phyloP scores from a whole-genome alignment of 2,888 invertebrate genomes.

The Buathra laborator region DNA sequence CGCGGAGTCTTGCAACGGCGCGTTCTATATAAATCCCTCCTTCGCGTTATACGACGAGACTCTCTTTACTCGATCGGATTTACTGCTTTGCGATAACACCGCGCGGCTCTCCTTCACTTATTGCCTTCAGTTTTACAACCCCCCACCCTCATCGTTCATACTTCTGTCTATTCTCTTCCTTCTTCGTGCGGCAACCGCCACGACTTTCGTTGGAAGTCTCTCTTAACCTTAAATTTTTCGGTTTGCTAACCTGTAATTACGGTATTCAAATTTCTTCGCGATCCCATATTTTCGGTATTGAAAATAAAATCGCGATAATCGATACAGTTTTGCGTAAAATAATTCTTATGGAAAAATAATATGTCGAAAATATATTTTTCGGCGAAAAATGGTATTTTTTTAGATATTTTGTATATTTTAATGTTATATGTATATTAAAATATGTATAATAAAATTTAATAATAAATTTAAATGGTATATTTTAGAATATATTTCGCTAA shows the following conservation, averaged over 20 bases:
- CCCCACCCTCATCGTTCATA: background rate
- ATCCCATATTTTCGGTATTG: no score
- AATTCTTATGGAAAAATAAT: no score
- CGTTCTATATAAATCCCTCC: conserved; percentile 31
- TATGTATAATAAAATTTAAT: no score
- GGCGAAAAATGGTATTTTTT: no score
- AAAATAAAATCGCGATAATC: no score
- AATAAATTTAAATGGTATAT: no score
- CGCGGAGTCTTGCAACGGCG: background rate
- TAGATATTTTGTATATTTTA: no score
- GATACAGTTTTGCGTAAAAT: background rate
- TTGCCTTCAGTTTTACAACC: conserved; percentile 42
- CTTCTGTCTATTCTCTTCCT: background rate
- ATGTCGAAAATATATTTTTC: no score
- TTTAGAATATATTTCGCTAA: no score
- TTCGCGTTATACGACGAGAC: conserved; percentile 56
- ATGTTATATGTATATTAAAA: no score
- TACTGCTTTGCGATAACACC: conserved; percentile 63
- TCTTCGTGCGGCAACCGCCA: background rate
- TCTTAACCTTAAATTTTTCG: background rate
- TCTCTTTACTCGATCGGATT: conserved; percentile 62
- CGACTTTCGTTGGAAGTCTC: background rate
- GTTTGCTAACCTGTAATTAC: background rate
- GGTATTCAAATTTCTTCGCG: no score
- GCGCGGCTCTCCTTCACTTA: conserved; percentile 42